Evolutionary conservation across 2,888 invertebrate genomes (phyloP).

Genomic region (Pyrrhopygopsis socrates): DNA sequence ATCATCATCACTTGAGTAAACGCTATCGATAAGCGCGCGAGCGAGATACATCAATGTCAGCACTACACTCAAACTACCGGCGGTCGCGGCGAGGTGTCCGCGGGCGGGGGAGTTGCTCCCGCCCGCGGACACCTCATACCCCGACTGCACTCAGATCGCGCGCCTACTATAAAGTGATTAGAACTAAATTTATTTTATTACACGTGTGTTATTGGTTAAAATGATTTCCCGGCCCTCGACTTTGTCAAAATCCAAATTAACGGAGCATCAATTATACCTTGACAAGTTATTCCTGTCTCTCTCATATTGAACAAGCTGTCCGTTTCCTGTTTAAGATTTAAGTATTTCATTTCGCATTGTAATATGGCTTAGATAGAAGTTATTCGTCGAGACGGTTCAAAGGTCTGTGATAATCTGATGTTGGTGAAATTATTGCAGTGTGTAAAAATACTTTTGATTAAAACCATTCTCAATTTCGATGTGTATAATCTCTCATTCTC

Average conservation of each 20-base stretch:
- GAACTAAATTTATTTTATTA: background rate
- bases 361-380: slow-evolving; percentile 38
- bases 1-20: too few relatives aligned
- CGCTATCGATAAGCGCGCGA: too few relatives aligned
- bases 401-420: slow-evolving; percentile 91
- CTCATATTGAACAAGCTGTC: slow-evolving; percentile 31
- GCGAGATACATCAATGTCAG: too few relatives aligned
- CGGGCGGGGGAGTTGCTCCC: too few relatives aligned
- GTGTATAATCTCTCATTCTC: slow-evolving; percentile 11
- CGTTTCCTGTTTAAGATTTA: slow-evolving; percentile 60
- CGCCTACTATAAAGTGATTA: background rate
- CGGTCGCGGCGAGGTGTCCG: too few relatives aligned
- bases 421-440: slow-evolving; percentile 36
- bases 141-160: too few relatives aligned
- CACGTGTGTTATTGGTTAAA: background rate
- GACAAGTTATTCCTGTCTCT: background rate
- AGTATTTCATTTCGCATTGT: slow-evolving; percentile 47
- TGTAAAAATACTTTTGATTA: slow-evolving; percentile 18
- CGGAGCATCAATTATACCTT: too few relatives aligned
- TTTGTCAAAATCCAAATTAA: background rate
- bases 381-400: slow-evolving; percentile 87
- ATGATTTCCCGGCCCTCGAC: background rate
- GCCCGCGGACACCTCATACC: too few relatives aligned
- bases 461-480: background rate
- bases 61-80: too few relatives aligned